These are phyloP conservation scores for Copidosoma floridanum DNA, from an alignment of 1,140 invertebrate species.

Conservation along the genomic window DNA sequence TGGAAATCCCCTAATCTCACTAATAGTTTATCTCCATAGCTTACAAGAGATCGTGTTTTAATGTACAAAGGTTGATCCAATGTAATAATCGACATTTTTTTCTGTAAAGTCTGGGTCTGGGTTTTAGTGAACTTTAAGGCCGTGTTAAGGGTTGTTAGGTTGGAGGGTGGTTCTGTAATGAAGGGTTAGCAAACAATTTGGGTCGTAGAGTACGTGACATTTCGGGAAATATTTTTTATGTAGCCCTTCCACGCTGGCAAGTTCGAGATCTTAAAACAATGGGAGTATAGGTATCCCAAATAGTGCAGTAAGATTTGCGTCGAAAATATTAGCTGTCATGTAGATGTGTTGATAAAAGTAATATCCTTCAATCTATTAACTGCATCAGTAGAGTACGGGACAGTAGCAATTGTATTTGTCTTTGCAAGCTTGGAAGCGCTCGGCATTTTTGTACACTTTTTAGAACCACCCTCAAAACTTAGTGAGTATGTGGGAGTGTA, in stretches of 20 bases:
- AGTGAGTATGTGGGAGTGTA: background rate
- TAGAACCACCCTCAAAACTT: background rate
- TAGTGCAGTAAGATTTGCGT: background rate
- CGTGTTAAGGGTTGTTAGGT: background rate
- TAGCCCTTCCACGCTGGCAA: background rate
- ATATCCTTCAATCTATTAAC: background rate
- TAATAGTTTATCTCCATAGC: constrained; percentile 41
- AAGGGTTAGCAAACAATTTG: background rate
- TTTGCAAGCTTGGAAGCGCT: background rate
- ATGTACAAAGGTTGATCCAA: constrained; percentile 3
- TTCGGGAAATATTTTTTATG: background rate
- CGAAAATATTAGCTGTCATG: background rate
- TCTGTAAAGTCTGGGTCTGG: background rate
- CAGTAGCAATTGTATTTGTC: background rate
- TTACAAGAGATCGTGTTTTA: constrained; percentile 28
- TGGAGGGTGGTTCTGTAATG: background rate
- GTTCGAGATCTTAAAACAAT: background rate
- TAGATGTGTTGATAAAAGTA: background rate
- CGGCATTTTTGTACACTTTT: background rate
- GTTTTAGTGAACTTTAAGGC: background rate
- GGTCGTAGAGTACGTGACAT: background rate
- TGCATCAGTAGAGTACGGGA: background rate
- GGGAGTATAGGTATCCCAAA: background rate
- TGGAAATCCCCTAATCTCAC: constrained; percentile 21
- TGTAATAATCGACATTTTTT: background rate